Evolutionary conservation across 1,140 invertebrate genomes (phyloP), one percentile per base, ranked within the genome.

Genomic region (Sesamia nonagrioides): DNA sequence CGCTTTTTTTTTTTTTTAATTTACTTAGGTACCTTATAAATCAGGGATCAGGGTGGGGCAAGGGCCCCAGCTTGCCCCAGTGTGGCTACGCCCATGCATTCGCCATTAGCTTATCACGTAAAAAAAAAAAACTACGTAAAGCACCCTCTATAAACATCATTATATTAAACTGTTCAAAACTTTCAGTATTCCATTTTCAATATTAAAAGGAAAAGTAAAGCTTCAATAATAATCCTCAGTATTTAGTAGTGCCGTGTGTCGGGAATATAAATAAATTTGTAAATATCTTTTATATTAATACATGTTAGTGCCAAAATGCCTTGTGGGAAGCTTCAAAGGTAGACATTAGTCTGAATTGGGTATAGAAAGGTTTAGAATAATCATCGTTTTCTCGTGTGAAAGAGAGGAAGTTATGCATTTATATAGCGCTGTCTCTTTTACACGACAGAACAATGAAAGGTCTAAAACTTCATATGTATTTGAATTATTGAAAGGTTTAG

Each of bases 211-310:
- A 37, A 37, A 54, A 54, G 18, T 9, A 9, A 42, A 1, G 5
- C 18, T 54, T 54, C 52, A 54, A 54, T 54, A 54, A 27, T 27
- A 56, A 9, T 42, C 35, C 37, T 40, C 60, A 63, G 60, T 63
- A 63, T 63, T 63, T 63, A 40, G 2, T 42, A 40, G 18, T 27
- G 35, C 60, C 8, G 15, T 40, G 15, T 40, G n/a, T 68, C 18
- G 5, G 0, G 2, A 13, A 27, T 61, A 13, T 66, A 42, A 42
- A 48, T 68, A n/a, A 15, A 48, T 27, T 48, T 68, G 63, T 68
- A 68, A 50, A 68, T 68, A 68, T 48, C 21, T 40, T 27, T 48
- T 37, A n/a, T 63, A 63, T 37, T 63, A 40, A 63, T 68, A 68
- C 18, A 9, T 35, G 40, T 68, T 45, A 50, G 42, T 68, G 63